phyloP scores from a whole-genome alignment of 2,113 vertebrate species.

The Paralichthys olivaceus region DNA sequence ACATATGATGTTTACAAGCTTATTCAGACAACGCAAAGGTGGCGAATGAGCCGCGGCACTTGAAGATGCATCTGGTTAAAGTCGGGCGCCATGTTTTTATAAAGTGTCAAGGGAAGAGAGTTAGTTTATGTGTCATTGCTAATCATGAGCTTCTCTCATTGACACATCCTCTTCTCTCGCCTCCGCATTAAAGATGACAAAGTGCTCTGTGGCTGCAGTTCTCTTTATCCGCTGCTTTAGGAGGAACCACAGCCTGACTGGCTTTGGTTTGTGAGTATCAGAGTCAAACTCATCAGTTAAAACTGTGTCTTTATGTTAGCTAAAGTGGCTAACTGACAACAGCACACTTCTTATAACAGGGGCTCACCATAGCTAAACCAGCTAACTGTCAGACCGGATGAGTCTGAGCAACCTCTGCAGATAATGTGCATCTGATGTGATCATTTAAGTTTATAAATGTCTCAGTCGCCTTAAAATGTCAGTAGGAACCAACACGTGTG shows the following conservation, averaged over 20 bases:
- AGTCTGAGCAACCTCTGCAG: too few relatives aligned
- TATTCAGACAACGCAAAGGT: background rate
- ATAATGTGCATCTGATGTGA: too few relatives aligned
- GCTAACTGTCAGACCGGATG: background rate
- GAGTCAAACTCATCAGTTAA: background rate
- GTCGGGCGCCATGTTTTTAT: background rate
- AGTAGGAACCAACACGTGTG: background rate
- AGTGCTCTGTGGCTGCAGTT: background rate
- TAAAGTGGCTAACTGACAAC: constrained; percentile 3
- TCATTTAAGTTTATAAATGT: background rate
- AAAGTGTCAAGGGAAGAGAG: background rate
- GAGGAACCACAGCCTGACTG: fast-evolving
- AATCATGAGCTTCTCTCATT: constrained; percentile 1
- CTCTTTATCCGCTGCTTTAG: background rate
- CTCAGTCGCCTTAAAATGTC: background rate
- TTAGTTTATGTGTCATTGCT: background rate
- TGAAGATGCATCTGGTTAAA: background rate
- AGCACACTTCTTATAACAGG: background rate
- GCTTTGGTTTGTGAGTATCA: background rate
- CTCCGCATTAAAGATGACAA: background rate
- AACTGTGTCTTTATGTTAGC: background rate
- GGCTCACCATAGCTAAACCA: background rate
- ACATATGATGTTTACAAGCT: background rate
- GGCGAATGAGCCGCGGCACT: background rate
- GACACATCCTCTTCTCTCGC: background rate